Evolutionary conservation across 2,888 invertebrate genomes (phyloP).

Genomic region (Omphaloscelis lunosa): DNA sequence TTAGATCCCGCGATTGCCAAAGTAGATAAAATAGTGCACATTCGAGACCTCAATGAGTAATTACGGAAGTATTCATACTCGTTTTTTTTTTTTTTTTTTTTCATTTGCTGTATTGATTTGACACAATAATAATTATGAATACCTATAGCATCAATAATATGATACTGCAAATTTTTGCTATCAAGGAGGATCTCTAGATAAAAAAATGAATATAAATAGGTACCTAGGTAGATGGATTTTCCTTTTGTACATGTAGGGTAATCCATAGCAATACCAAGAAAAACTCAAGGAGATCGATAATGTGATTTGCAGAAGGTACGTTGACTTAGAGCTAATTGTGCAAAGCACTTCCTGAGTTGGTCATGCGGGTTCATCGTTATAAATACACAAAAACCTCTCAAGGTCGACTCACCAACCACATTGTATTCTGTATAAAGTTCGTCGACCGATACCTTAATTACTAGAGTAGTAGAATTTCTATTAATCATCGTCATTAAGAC

Average conservation of each 20-base stretch:
- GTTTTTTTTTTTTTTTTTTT: constrained; percentile 9
- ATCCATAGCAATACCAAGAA: background rate
- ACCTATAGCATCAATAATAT: background rate
- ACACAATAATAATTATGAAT: background rate
- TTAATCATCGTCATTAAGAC: constrained; percentile 60
- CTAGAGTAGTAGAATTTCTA: constrained; percentile 74
- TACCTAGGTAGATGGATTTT: background rate
- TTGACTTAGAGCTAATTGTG: constrained; percentile 27
- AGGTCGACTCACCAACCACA: constrained; percentile 46
- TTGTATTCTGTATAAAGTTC: constrained; percentile 64
- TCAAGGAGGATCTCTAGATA: background rate
- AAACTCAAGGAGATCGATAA: constrained; percentile 1
- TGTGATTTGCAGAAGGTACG: constrained; percentile 7
- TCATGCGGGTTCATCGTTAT: constrained; percentile 22
- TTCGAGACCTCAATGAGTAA: constrained; percentile 24
- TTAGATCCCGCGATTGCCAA: constrained; percentile 48
- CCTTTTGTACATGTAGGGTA: background rate
- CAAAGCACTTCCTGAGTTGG: constrained; percentile 32
- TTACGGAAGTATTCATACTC: constrained; percentile 17
- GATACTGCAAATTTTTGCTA: background rate
- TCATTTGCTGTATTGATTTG: constrained; percentile 25
- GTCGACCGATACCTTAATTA: constrained; percentile 75
- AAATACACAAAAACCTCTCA: constrained; percentile 52
- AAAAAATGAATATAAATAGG: background rate
- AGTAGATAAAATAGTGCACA: constrained; percentile 55